phyloP scores from a whole-genome alignment of 2,888 invertebrate genomes.

The Ochropleura plecta region DNA sequence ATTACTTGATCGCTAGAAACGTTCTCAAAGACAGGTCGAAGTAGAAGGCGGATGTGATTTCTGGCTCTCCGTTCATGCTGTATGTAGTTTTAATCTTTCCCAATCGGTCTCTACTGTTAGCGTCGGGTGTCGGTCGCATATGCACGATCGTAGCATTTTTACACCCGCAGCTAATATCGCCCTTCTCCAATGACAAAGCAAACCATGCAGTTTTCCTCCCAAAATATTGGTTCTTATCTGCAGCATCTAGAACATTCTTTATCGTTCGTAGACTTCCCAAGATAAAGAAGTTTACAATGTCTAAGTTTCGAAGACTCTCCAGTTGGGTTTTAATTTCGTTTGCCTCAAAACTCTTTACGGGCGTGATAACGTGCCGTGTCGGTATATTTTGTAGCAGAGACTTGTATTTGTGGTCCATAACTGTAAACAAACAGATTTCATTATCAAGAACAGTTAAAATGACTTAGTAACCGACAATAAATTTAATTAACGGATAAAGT shows the following conservation, averaged over 20 bases:
- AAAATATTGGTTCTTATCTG: constrained; percentile 94
- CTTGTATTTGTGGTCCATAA: constrained; percentile 98
- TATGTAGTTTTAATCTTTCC: constrained; percentile 93
- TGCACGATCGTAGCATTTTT: constrained; percentile 94
- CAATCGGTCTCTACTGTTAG: constrained; percentile 92
- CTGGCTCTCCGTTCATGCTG: constrained; percentile 93
- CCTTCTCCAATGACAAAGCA: constrained; percentile 94
- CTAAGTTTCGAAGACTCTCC: constrained; percentile 93
- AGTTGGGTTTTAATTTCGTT: constrained; percentile 93
- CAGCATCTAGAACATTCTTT: constrained; percentile 92
- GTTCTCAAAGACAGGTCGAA: constrained; percentile 95
- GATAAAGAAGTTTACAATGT: constrained; percentile 97
- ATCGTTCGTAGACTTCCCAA: constrained; percentile 94
- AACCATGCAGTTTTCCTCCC: constrained; percentile 97
- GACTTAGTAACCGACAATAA: constrained; percentile 50
- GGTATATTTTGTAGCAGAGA: constrained; percentile 97
- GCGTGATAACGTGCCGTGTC: constrained; percentile 96
- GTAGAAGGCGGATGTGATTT: constrained; percentile 96
- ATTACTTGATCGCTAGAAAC: constrained; percentile 94
- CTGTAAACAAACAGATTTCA: constrained; percentile 84
- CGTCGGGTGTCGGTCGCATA: constrained; percentile 93
- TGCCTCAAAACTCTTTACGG: constrained; percentile 90
- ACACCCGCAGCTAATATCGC: constrained; percentile 93
- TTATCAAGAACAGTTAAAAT: constrained; percentile 57
- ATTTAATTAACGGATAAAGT: constrained; percentile 51